Base-by-base conservation (phyloP, 2,113 vertebrate genomes). In the Corvus moneduloides region DNA sequence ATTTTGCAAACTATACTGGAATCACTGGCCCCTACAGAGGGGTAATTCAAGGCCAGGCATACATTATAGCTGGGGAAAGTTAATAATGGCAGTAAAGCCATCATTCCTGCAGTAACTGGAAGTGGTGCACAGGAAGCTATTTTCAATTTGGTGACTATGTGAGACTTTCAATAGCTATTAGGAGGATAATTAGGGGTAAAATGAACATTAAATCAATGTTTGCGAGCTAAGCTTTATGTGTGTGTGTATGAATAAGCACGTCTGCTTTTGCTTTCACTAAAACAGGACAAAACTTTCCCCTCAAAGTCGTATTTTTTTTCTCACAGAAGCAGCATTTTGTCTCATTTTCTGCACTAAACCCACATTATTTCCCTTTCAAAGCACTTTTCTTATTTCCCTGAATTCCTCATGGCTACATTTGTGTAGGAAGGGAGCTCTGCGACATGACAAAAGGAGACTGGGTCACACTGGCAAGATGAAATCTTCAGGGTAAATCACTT, bases 191-290 rank as follows among this genome's bases (percentile, higher is more conserved):
- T 96, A 97, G 95, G 94, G 91, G 93, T 97, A 94, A 97, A 96
- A 97, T 94, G 84, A 97, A 97, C 93, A 96, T 97, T 98, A 97
- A 97, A 93, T 95, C 92, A 97, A 85, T 94, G 94, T 94, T 97
- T 96, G 92, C 73, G 95, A 72, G 82, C 91, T 93, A 93, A 87
- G 41, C 27, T 84, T 21, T 51, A 3, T 23, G 22, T n/a, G 6
- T 58, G 17, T 21, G 9, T 56, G 9, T 76, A 17, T 64, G 46
- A 61, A 24, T 39, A 18, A 73, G 9, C 4, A n/a, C 6, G 7
- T 16, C 21, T 92, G 28, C 86, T 77, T 76, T 92, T 74, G 14
- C 56, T 80, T 84, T 78, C n/a, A 43, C 32, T 28, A 56, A 92
- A 96, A 28, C 39, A 41, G 27, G 48, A 89, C 26, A 79, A 89